phyloP scores from a whole-genome alignment of 1,140 invertebrate genomes.

The Cotesia typhae region DNA sequence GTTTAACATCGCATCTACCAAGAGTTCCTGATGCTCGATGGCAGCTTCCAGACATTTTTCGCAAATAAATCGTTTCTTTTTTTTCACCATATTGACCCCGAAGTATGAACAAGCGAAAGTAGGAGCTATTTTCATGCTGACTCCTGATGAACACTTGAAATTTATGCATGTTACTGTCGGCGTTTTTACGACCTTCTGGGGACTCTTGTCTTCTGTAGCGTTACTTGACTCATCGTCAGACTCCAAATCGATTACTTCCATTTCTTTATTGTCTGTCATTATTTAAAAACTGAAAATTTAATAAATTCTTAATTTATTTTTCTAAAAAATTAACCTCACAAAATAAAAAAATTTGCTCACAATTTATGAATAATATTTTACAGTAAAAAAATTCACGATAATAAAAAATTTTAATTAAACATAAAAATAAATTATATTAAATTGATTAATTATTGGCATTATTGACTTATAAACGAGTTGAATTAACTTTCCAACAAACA shows the following conservation, averaged over 20 bases:
- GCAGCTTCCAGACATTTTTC: slow-evolving; percentile 63
- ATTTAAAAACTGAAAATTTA: not conserved
- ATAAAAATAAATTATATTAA: no score
- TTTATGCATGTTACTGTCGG: slow-evolving; percentile 66
- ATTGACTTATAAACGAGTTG: no score
- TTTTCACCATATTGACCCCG: slow-evolving; percentile 60
- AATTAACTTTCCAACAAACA: no score
- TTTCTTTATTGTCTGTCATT: slow-evolving; percentile 31
- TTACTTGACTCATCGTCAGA: slow-evolving; percentile 54
- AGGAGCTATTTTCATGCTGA: slow-evolving; percentile 61
- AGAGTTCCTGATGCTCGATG: slow-evolving; percentile 60
- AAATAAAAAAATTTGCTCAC: no score
- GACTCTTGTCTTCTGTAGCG: slow-evolving; percentile 1
- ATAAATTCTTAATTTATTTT: not conserved
- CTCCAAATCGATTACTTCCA: slow-evolving; percentile 59
- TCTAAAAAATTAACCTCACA: no score
- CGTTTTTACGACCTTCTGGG: slow-evolving; percentile 44
- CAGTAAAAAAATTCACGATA: no score
- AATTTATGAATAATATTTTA: no score
- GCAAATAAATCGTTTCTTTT: slow-evolving; percentile 65
- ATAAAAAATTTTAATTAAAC: no score
- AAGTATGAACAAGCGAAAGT: slow-evolving; percentile 67
- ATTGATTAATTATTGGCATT: no score
- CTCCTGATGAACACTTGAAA: slow-evolving; percentile 65
- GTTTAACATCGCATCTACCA: slow-evolving; percentile 46